Base-by-base conservation (phyloP, 92 coral and sea anemone species). In the Micromussa lordhowensis region DNA sequence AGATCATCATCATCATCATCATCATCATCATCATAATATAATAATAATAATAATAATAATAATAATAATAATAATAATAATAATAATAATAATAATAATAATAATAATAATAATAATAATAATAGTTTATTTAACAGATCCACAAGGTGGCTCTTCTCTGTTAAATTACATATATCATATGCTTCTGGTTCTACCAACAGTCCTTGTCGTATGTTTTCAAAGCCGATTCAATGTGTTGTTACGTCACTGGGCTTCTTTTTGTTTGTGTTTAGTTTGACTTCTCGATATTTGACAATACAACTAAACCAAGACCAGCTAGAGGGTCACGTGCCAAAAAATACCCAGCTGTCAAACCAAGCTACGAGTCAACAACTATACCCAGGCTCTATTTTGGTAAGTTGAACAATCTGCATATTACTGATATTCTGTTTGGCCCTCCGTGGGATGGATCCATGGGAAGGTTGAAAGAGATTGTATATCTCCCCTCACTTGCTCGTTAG, bases 371-470 rank as follows among this genome's bases (percentile, higher is more conserved):
- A 21, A 87, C 94, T 34, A 89, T 94, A 3, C 98, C 97, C 15
- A 73, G 95, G 6, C 82, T 97, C 80, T 97, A 93, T 87, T 97
- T 97, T 82, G 92, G 99, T 97, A 79, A 90, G 99, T 88, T 34
- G 40, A 24, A n/a, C 44, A 44, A 44, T 44, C 51, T 21, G 51
- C 5, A 10, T 34, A 26, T 73, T 3, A 35, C 29, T 24, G 38
- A 18, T 73, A 16, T 9, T 32, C 40, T 32, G 1, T 71, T 19
- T 35, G 7, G 7, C 4, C 21, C 59, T 3, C 59, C 2, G 3
- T 22, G 28, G 29, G 68, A n/a, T 61, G 4, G 7, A 22, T 61
- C 68, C 29, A 61, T 61, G 28, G 48, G 7, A 40, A 40, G 68
- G 28, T 5, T 61, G 18, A 16, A 61, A 61, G 24, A 12, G 68